Evolutionary conservation across 30 jellyfish, hydroid and myxozoan genomes (phyloP), one percentile per base, ranked within the genome.

Genomic region (Chrysaora quinquecirrha): DNA sequence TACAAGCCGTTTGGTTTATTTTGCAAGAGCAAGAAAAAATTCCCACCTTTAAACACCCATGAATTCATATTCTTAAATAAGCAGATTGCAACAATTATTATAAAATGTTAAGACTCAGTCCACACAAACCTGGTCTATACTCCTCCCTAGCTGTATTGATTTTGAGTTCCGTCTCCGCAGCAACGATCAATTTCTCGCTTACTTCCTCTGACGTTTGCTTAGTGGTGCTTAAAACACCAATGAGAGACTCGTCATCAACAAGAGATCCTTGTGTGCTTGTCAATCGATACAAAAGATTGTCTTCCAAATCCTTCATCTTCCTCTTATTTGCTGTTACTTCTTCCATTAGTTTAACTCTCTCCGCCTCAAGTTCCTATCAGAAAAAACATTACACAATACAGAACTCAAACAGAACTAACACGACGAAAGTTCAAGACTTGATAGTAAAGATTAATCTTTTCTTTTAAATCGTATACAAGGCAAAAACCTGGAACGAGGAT

Each of bases 101-200:
- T n/a, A n/a, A n/a, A n/a, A n/a, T n/a, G n/a, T n/a, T n/a, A n/a
- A n/a, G n/a, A n/a, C n/a, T n/a, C n/a, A n/a, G n/a, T n/a, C 34
- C 4, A 63, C 48, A 0, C 80, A 29, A 6, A 89, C 97, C 95
- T 82, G 95, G 89, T 34, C 97, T 72, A 64, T 73, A 89, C 84
- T 89, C 97, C 87, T 89, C 97, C 82, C 95, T 87, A 38, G 97
- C 97, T 24, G 85, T 74, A 64, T 89, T 89, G 38, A 84, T 89
- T 61, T 89, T 89, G 75, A 76, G 47, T 31, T 89, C 97, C 7
- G 97, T 89, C 76, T 89, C 97, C 46, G 92, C 95, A 46, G 97
- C 97, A 18, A 76, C 71, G 49, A 78, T 63, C 24, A 89, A 87
- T 61, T 89, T 89, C 78, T 89, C 94, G 49, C 94, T 76, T 35